Percentiles rank a stretch among this genome's conserved stretches.
phyloP scores from a whole-genome alignment of 2,113 vertebrate species.

The Megaceryle torquata region DNA sequence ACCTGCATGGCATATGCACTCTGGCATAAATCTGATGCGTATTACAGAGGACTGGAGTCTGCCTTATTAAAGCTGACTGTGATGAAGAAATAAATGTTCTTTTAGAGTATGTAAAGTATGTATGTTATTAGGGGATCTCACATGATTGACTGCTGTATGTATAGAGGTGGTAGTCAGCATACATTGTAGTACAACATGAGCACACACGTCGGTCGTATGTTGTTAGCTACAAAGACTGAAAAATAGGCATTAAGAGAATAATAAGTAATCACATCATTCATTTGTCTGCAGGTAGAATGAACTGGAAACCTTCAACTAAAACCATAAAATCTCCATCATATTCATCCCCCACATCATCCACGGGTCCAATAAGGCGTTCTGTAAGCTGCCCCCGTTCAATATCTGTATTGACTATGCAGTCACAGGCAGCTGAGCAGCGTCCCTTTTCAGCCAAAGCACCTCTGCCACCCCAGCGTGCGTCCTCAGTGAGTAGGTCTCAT shows the following conservation, averaged over 20 bases:
- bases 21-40: background rate
- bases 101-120: background rate
- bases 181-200: background rate
- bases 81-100: background rate
- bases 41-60: background rate
- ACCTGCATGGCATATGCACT: background rate
- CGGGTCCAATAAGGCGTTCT: conserved; percentile 89
- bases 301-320: conserved; percentile 79
- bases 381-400: conserved; percentile 96
- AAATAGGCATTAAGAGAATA: background rate
- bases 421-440: conserved; percentile 78
- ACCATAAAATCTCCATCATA: conserved; percentile 61
- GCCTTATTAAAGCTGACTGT: background rate
- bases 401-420: conserved; percentile 78
- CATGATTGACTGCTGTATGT: background rate
- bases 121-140: background rate
- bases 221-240: background rate
- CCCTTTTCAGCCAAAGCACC: conserved; percentile 76
- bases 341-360: conserved; percentile 69
- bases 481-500: conserved; percentile 79
- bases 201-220: background rate
- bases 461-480: conserved; percentile 70
- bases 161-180: background rate
- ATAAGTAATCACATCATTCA: background rate
- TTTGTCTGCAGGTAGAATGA: conserved; percentile 72